phyloP scores from a whole-genome alignment of 2,113 vertebrate species.

The Bos indicus region DNA sequence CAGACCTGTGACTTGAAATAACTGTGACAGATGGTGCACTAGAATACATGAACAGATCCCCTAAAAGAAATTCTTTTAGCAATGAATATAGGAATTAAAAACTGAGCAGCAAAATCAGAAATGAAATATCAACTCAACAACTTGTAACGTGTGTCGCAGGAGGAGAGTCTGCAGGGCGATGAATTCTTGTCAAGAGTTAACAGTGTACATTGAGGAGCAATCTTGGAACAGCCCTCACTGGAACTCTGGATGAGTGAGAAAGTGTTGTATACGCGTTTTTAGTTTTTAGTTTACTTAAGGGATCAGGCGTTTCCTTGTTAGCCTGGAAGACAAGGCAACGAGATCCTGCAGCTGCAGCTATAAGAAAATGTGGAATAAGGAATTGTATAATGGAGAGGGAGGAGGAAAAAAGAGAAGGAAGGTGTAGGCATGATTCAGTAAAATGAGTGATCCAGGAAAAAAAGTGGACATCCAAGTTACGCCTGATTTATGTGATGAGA shows the following conservation, averaged over 20 bases:
- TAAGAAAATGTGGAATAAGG: background rate
- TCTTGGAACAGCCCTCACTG: background rate
- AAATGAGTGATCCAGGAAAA: background rate
- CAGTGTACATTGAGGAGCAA: background rate
- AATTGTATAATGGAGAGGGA: background rate
- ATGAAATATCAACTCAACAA: background rate
- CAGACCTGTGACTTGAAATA: background rate
- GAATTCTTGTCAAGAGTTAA: background rate
- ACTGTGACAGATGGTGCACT: background rate
- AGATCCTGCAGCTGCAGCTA: background rate
- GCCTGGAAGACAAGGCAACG: background rate
- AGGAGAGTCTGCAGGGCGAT: background rate
- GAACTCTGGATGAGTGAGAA: background rate
- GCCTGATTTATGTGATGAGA: background rate
- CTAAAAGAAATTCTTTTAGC: background rate
- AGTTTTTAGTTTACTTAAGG: background rate
- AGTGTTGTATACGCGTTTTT: background rate
- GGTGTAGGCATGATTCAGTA: background rate
- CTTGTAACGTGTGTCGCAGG: background rate
- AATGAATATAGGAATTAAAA: background rate
- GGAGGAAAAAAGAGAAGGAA: background rate
- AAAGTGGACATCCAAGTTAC: background rate
- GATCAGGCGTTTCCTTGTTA: background rate
- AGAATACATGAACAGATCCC: background rate
- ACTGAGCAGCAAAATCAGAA: background rate